Conservation (phyloP, 2,797 vertebrate species). For the Sebastes kiyomatsui region DNA sequence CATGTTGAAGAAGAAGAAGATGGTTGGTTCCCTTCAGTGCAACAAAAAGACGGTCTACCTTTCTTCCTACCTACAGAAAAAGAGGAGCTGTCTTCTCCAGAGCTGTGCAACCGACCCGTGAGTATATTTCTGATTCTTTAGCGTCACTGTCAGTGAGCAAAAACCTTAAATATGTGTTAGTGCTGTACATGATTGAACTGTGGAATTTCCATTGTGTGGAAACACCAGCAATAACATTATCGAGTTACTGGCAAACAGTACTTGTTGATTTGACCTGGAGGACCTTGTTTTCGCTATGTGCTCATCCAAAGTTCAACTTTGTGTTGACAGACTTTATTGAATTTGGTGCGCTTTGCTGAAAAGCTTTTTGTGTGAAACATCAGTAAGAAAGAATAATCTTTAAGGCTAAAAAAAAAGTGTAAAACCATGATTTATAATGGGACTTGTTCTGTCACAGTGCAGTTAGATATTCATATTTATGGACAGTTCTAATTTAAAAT, state of each 20-base stretch:
- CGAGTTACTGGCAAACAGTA: conserved; percentile 35
- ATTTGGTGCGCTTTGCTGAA: conserved; percentile 25
- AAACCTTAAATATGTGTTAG: not conserved
- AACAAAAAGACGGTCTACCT: conserved; percentile 73
- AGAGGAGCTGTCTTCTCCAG: conserved; percentile 91
- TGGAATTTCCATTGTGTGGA: not conserved
- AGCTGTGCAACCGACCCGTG: conserved; percentile 90
- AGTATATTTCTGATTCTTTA: conserved; percentile 72
- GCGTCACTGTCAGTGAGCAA: not conserved
- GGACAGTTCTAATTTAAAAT: not conserved
- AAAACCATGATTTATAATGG: not conserved
- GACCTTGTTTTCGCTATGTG: conserved; percentile 23
- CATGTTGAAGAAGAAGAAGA: conserved; percentile 58
- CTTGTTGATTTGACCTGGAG: conserved; percentile 60
- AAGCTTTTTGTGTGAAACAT: conserved; percentile 12
- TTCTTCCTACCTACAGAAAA: conserved; percentile 84
- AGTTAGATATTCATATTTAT: not conserved
- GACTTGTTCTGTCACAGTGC: not conserved
- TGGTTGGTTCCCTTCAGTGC: conserved; percentile 59
- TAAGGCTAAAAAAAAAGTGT: not conserved
- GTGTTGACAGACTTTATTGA: conserved; percentile 61
- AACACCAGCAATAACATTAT: conserved; percentile 6
- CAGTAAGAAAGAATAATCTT: conserved; percentile 4
- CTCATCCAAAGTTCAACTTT: conserved; percentile 72
- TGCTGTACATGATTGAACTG: not conserved